Percentiles rank a stretch among this genome's conserved stretches.
phyloP scores from a whole-genome alignment of 2,113 vertebrate species.

The Oreochromis niloticus region DNA sequence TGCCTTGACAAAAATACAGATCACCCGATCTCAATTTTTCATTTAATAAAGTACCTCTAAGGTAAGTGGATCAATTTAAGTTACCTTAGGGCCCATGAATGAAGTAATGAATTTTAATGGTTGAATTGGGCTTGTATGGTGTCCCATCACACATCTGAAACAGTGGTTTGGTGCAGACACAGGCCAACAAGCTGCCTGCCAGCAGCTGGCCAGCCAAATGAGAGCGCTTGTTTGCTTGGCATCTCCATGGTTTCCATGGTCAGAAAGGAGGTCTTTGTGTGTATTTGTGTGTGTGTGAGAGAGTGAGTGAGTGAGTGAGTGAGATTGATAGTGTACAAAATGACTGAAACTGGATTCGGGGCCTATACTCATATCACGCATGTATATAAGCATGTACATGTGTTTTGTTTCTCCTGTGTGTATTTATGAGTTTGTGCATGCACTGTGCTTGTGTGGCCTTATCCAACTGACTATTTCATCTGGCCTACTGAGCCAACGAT shows the following conservation, averaged over 20 bases:
- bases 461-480: neutral
- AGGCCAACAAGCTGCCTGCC: neutral
- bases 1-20: neutral
- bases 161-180: neutral
- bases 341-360: neutral
- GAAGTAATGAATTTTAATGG: neutral
- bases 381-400: neutral
- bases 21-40: neutral
- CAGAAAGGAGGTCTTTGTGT: neutral
- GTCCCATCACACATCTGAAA: conserved; percentile 1
- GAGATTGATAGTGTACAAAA: neutral
- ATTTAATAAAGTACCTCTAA: neutral
- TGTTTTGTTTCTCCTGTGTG: neutral
- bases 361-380: neutral
- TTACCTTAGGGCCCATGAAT: neutral
- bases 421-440: neutral
- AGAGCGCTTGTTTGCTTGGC: conserved; percentile 31
- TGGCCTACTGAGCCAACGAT: neutral
- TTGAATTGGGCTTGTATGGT: neutral
- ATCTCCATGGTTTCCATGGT: conserved; percentile 26
- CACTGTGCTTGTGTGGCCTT: neutral
- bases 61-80: neutral
- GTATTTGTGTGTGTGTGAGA: neutral
- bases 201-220: neutral
- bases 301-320: too few relatives aligned